Evolutionary conservation across 2,113 vertebrate genomes (phyloP).

Genomic region (Pangasianodon hypophthalmus): DNA sequence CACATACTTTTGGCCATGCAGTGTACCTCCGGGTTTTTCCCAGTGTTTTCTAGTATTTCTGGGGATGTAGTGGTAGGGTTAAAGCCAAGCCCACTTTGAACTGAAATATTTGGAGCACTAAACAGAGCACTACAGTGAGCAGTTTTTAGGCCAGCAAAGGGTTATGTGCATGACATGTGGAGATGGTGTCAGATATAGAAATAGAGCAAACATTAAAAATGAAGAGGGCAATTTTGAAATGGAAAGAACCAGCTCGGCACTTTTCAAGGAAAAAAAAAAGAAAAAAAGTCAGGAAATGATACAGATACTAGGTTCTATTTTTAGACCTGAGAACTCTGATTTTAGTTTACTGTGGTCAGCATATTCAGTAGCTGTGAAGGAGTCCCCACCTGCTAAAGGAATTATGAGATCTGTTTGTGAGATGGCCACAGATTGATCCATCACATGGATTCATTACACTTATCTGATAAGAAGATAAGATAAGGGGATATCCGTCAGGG

Average conservation of each 20-base stretch:
- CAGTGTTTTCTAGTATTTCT: not conserved
- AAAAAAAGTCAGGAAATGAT: constrained; percentile 30
- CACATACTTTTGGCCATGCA: not conserved
- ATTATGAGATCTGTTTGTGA: not conserved
- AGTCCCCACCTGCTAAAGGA: not conserved
- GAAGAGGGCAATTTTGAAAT: constrained; percentile 30
- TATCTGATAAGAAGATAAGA: constrained; percentile 23
- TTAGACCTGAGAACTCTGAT: not conserved
- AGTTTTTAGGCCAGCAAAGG: not conserved
- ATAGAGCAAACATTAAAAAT: constrained; percentile 56
- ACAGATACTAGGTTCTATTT: constrained; percentile 28
- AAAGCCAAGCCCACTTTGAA: not conserved
- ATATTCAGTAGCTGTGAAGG: not conserved
- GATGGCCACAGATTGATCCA: not conserved
- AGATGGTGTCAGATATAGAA: constrained; percentile 35
- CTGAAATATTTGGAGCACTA: not conserved
- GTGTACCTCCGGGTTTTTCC: not conserved
- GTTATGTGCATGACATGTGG: constrained; percentile 51
- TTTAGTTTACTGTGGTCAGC: not conserved
- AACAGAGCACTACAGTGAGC: not conserved
- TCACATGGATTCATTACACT: constrained; percentile 21
- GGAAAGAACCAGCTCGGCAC: constrained; percentile 13
- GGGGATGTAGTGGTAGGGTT: not conserved
- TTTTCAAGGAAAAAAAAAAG: constrained; percentile 4
- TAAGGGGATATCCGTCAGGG: not conserved